A percentile compares a stretch with the other conserved stretches of the same genome.
These are phyloP conservation scores for Nestor notabilis DNA, from an alignment of 2,113 vertebrate species.

Conservation along the genomic window DNA sequence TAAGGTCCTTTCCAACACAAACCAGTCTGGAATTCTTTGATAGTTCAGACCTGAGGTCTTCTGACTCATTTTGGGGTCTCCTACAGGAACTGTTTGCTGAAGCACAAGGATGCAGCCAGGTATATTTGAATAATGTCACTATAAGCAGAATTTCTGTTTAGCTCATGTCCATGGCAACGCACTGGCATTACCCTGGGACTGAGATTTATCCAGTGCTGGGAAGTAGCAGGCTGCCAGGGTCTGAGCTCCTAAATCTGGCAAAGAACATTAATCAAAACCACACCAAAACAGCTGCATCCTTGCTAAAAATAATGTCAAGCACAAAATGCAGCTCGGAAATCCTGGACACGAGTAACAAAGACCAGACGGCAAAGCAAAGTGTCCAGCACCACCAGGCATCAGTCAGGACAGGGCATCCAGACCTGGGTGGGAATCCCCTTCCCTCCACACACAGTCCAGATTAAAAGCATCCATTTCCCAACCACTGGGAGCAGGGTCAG, in stretches of 20 bases:
- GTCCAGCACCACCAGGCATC: neutral
- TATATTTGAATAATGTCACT: neutral
- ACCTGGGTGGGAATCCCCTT: neutral
- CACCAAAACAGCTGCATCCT: neutral
- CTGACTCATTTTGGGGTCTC: neutral
- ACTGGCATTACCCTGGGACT: neutral
- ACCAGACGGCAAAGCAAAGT: rapidly evolving
- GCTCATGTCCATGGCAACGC: neutral
- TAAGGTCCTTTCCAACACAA: neutral
- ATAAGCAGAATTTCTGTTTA: neutral
- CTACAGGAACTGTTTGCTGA: neutral
- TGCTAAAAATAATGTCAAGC: neutral
- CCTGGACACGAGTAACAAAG: neutral
- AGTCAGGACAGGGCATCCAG: neutral
- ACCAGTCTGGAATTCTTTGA: too few species aligned
- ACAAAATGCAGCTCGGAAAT: neutral
- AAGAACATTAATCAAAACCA: neutral
- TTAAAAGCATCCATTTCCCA: neutral
- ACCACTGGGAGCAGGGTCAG: neutral
- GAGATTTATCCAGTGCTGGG: neutral
- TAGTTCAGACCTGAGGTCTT: neutral
- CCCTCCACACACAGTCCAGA: neutral
- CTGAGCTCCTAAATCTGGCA: neutral
- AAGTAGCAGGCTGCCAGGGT: neutral
- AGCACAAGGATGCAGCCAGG: neutral